A percentile compares a stretch with the other conserved stretches of the same genome.
These are phyloP conservation scores for Dinoponera quadriceps DNA, from an alignment of 1,140 invertebrate genomes.

Conservation along the genomic window DNA sequence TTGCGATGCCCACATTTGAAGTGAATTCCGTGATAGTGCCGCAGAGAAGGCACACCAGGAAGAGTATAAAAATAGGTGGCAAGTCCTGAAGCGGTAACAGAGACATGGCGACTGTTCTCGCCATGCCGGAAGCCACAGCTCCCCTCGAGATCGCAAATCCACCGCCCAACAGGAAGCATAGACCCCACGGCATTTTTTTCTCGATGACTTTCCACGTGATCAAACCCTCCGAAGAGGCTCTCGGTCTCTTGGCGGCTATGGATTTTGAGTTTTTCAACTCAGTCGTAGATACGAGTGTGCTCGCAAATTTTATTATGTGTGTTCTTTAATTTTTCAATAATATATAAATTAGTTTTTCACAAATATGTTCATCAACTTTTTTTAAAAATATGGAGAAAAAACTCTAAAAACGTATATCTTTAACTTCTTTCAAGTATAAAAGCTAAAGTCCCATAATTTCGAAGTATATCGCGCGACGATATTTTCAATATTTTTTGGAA, in stretches of 20 bases:
- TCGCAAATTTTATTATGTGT: too few species aligned
- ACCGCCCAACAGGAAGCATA: slow-evolving; percentile 91
- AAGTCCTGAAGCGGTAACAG: slow-evolving; percentile 86
- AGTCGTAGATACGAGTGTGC: background rate
- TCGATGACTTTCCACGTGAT: slow-evolving; percentile 91
- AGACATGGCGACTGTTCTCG: slow-evolving; percentile 88
- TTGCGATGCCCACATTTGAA: slow-evolving; percentile 94
- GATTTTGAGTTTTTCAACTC: background rate
- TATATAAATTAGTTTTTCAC: too few species aligned
- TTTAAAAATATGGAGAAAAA: too few species aligned
- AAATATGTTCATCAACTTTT: too few species aligned
- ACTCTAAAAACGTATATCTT: too few species aligned
- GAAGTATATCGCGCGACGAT: too few species aligned
- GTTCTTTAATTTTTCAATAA: too few species aligned
- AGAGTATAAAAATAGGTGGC: slow-evolving; percentile 86
- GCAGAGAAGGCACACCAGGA: slow-evolving; percentile 86
- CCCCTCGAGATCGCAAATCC: slow-evolving; percentile 94
- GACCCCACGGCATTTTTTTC: slow-evolving; percentile 90
- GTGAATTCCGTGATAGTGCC: slow-evolving; percentile 92
- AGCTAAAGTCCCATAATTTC: too few species aligned
- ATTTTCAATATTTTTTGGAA: too few species aligned
- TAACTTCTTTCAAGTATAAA: too few species aligned
- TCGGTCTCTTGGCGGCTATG: slow-evolving; percentile 83
- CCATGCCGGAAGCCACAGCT: slow-evolving; percentile 90
- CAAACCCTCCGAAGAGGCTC: slow-evolving; percentile 87